Conservation (phyloP, 2,888 invertebrate species). For the Lymantria monacha region DNA sequence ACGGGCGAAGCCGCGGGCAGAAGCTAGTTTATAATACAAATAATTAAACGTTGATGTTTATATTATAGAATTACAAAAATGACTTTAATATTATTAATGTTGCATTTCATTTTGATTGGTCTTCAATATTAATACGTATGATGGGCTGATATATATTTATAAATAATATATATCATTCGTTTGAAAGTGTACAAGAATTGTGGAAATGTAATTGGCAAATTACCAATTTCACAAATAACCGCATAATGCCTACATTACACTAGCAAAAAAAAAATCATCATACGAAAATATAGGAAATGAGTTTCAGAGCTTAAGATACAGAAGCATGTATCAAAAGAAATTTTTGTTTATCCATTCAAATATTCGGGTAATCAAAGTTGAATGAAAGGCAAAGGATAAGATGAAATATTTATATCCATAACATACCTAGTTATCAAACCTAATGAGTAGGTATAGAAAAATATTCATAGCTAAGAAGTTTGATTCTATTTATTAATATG, state of each 20-base stretch:
- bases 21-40: too few species aligned
- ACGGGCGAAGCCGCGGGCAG: too few species aligned
- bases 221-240: slow-evolving; percentile 27
- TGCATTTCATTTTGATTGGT: not conserved
- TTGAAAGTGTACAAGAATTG: slow-evolving; percentile 14
- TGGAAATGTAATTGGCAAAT: slow-evolving; percentile 27
- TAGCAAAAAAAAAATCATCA: slow-evolving; percentile 27
- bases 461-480: too few species aligned
- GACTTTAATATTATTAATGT: not conserved
- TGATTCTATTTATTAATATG: too few species aligned
- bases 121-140: not conserved
- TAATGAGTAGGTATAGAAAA: too few species aligned
- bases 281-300: slow-evolving; percentile 15
- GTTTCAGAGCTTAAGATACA: slow-evolving; percentile 4
- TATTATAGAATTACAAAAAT: not conserved
- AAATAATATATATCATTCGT: slow-evolving; percentile 10
- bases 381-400: too few species aligned
- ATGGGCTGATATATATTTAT: slow-evolving; percentile 10
- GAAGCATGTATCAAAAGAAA: slow-evolving; percentile 3
- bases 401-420: too few species aligned
- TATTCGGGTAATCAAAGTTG: too few species aligned
- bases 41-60: too few species aligned
- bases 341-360: not conserved
- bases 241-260: slow-evolving; percentile 29
- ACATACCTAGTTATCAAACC: too few species aligned